Base-by-base conservation (phyloP, 2,797 vertebrate genomes). In the Poecilia picta region DNA sequence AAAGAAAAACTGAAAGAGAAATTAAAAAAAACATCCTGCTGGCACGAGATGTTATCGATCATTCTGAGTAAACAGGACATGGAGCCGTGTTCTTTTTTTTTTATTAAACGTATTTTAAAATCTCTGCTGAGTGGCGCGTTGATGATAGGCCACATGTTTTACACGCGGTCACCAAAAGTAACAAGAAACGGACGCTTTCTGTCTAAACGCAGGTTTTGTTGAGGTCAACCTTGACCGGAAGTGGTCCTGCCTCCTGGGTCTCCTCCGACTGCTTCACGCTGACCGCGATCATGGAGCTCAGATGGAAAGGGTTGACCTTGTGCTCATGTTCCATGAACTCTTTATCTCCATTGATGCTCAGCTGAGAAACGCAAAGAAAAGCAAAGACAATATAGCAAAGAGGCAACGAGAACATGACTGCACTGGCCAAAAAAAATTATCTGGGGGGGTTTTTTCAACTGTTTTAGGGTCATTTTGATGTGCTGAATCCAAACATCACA, bases 161-260 rank as follows among this genome's bases (percentile, higher is more conserved):
- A 73, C 72, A 90, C 78, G 75, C 55, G 75, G 85, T 86, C 72
- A 88, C 83, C 82, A 72, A 55, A 71, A 79, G 78, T 78, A 81
- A 82, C 68, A 73, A 75, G 68, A n/a, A n/a, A 84, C 74, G 72
- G 74, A 83, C n/a, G 45, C 83, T 74, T 77, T 74, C 72, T 77
- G 20, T 85, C 94, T 97, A 99, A 93, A 99, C 95, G 25, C 95
- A 90, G 23, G 97, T 98, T 92, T 97, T 97, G 94, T 96, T 96
- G 91, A 99, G 95, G 91, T 98, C 97, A n/a, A 99, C 96, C 93
- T 98, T 99, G 90, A 98, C 96, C 0, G 97, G 97, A 86, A 98
- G 96, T 0, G 96, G 97, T 53, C 96, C 97, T 0, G 94, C 96
- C 62, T 97, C 97, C 85, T 95, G 96, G 12, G 83, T 80, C 5